Percentiles rank a stretch among this genome's conserved stretches.
Evolutionary conservation across 1,140 invertebrate species (phyloP).

Genomic region (Papilio machaon): DNA sequence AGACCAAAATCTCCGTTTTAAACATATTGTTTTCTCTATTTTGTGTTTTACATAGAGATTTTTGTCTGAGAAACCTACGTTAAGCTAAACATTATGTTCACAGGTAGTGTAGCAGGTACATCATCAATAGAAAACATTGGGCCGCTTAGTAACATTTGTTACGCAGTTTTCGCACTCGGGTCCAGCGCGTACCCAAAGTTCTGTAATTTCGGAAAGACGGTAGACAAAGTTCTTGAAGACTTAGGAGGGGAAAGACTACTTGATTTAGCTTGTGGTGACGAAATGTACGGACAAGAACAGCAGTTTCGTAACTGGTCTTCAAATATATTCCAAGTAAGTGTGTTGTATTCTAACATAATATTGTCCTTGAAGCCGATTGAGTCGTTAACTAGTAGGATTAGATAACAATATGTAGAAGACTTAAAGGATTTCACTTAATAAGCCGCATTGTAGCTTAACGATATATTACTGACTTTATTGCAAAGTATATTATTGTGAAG

Average conservation of each 20-base stretch:
- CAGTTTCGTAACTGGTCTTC: slow-evolving; percentile 95
- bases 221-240: slow-evolving; percentile 94
- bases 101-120: slow-evolving; percentile 83
- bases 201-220: slow-evolving; percentile 95
- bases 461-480: no score
- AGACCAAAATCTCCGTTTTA: no score
- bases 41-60: no score
- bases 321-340: slow-evolving; percentile 92
- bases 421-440: no score
- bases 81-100: background rate
- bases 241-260: slow-evolving; percentile 93
- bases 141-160: slow-evolving; percentile 94
- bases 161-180: slow-evolving; percentile 96
- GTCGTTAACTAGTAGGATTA: no score
- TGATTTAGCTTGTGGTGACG: slow-evolving; percentile 93
- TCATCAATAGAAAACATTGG: slow-evolving; percentile 92
- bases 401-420: no score
- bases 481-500: no score
- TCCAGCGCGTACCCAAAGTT: slow-evolving; percentile 98
- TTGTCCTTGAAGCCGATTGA: background rate
- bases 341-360: background rate
- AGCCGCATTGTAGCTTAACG: no score
- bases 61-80: no score
- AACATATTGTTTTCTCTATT: no score
- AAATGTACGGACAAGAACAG: slow-evolving; percentile 97